These are phyloP conservation scores for Trissolcus brochymenae DNA, from an alignment of 2,888 invertebrate species.

Conservation along the genomic window DNA sequence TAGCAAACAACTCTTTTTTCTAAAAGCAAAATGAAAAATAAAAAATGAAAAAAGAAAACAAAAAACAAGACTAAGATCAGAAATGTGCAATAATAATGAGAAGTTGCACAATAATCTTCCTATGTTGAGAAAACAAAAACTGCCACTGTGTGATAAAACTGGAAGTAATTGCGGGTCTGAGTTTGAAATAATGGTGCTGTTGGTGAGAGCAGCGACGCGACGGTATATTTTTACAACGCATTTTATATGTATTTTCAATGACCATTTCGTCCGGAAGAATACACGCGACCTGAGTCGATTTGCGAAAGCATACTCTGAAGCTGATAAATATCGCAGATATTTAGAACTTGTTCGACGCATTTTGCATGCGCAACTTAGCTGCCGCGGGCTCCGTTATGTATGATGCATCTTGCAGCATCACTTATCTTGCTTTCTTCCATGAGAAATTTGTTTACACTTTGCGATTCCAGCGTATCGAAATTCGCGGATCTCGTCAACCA, in stretches of 20 bases:
- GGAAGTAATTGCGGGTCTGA: slow-evolving; percentile 23
- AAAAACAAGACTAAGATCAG: slow-evolving; percentile 5
- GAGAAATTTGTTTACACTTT: slow-evolving; percentile 45
- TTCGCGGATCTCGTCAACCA: slow-evolving; percentile 32
- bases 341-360: slow-evolving; percentile 20
- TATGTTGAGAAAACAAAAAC: slow-evolving; percentile 16
- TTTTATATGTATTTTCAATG: slow-evolving; percentile 50
- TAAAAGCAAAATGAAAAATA: slow-evolving; percentile 5
- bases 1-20: slow-evolving; percentile 19
- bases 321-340: slow-evolving; percentile 10
- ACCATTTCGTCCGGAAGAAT: slow-evolving; percentile 16
- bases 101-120: slow-evolving; percentile 36
- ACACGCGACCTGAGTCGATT: slow-evolving; percentile 12
- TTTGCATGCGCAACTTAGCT: slow-evolving; percentile 19
- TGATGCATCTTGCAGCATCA: slow-evolving; percentile 65
- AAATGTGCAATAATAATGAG: slow-evolving; percentile 10
- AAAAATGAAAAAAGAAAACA: neutral
- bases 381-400: slow-evolving; percentile 6
- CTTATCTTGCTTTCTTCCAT: slow-evolving; percentile 49
- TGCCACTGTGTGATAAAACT: slow-evolving; percentile 32
- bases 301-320: slow-evolving; percentile 3
- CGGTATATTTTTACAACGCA: slow-evolving; percentile 44
- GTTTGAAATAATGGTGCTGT: slow-evolving; percentile 45
- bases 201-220: slow-evolving; percentile 20
- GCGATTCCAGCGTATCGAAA: slow-evolving; percentile 32